A percentile compares a stretch with the other conserved stretches of the same genome.
phyloP scores from a whole-genome alignment of 2,888 invertebrate genomes.

The Perizoma flavofasciatum region DNA sequence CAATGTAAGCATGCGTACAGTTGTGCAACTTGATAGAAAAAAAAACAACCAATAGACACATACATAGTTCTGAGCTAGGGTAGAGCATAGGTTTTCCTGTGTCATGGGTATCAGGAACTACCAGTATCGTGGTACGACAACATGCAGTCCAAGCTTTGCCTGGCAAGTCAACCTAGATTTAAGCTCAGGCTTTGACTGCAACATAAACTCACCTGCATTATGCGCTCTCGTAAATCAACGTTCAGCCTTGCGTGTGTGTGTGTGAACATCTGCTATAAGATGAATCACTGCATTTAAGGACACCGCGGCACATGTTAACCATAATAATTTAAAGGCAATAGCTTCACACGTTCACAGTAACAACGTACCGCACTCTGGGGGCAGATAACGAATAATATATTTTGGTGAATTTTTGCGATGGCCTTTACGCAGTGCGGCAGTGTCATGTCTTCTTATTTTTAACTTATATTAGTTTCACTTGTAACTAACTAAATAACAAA shows the following conservation, averaged over 20 bases:
- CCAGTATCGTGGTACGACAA: too few relatives aligned
- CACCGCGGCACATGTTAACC: conserved; percentile 32
- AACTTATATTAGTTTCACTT: conserved; percentile 22
- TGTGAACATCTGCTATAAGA: conserved; percentile 5
- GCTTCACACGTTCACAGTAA: conserved; percentile 47
- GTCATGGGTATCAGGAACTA: too few relatives aligned
- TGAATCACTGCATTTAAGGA: conserved; percentile 15
- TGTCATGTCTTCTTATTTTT: conserved; percentile 33
- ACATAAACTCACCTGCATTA: too few relatives aligned
- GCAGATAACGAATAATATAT: conserved; percentile 76
- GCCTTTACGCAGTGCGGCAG: conserved; percentile 66
- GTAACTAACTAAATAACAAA: too few relatives aligned
- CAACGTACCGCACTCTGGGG: conserved; percentile 61
- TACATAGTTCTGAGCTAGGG: too few relatives aligned
- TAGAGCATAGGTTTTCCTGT: too few relatives aligned
- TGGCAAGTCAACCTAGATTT: too few relatives aligned
- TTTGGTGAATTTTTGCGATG: conserved; percentile 64
- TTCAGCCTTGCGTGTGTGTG: conserved; percentile 2
- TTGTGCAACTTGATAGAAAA: background rate
- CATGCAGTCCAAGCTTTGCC: too few relatives aligned
- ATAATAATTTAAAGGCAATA: conserved; percentile 62
- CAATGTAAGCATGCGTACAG: conserved; percentile 17
- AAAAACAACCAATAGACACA: background rate
- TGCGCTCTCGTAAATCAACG: background rate
- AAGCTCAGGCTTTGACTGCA: too few relatives aligned